These are phyloP conservation scores for Ara ararauna DNA, from an alignment of 2,797 vertebrate genomes.

Conservation along the genomic window DNA sequence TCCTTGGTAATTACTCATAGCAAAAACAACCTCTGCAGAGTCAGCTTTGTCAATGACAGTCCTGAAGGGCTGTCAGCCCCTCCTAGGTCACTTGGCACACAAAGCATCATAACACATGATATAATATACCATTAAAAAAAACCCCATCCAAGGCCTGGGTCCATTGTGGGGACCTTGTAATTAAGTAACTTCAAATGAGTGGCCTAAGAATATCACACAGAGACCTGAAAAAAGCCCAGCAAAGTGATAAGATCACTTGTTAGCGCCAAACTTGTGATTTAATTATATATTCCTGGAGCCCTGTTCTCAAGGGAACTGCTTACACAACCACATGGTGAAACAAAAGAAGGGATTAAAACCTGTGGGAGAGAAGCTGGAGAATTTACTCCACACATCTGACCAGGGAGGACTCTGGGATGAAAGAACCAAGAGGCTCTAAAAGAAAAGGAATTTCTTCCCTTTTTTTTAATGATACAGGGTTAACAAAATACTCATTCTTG, in stretches of 20 bases:
- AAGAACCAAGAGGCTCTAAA: not conserved
- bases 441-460: not conserved
- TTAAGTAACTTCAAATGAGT: constrained; percentile 48
- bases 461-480: not conserved
- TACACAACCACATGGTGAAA: constrained; percentile 68
- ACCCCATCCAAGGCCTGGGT: not conserved
- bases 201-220: constrained; percentile 57
- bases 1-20: not conserved
- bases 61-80: constrained; percentile 62
- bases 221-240: constrained; percentile 66
- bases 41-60: constrained; percentile 23
- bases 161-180: constrained; percentile 58
- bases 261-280: constrained; percentile 70
- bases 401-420: not conserved
- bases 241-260: constrained; percentile 68
- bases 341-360: constrained; percentile 75
- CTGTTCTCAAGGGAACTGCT: constrained; percentile 72
- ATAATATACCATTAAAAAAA: not conserved
- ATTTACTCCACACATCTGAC: not conserved
- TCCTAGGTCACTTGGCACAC: constrained; percentile 34
- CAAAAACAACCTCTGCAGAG: constrained; percentile 30
- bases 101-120: not conserved
- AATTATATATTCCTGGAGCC: constrained; percentile 73
- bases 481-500: not conserved
- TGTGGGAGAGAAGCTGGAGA: constrained; percentile 49